Evolutionary conservation across 2,113 vertebrate species (phyloP).

Genomic region (Cyprinodon tularosa): DNA sequence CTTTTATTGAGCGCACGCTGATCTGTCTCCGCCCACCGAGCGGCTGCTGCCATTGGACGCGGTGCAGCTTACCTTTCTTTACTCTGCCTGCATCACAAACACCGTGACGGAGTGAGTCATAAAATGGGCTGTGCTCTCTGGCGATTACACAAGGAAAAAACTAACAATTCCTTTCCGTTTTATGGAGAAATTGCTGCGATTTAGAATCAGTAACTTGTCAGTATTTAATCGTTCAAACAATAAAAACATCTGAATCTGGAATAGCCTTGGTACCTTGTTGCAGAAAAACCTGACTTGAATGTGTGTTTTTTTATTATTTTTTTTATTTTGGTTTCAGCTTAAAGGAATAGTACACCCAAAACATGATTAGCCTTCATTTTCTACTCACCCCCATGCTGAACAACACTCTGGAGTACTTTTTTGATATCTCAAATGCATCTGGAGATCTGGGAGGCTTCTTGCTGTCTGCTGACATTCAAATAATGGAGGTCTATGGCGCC

Average conservation of each 20-base stretch:
- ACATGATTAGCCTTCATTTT: too few species aligned
- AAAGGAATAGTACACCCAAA: too few species aligned
- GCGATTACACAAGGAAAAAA: background rate
- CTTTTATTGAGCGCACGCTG: background rate
- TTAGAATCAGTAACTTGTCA: background rate
- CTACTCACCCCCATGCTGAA: too few species aligned
- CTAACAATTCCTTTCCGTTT: background rate
- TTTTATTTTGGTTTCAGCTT: background rate
- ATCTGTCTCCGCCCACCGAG: constrained; percentile 30
- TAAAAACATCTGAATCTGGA: background rate
- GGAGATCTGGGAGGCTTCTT: too few species aligned
- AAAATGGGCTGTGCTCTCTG: background rate
- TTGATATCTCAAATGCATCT: too few species aligned
- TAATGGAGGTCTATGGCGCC: too few species aligned
- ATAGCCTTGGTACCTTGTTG: background rate
- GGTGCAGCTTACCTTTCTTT: background rate
- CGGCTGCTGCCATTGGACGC: constrained; percentile 29
- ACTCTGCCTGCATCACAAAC: background rate
- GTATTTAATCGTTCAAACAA: background rate
- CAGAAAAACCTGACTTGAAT: background rate
- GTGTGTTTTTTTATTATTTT: background rate
- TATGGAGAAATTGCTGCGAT: background rate
- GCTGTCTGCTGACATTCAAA: too few species aligned
- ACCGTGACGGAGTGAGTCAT: background rate
- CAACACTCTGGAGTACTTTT: too few species aligned